Base-by-base conservation (phyloP, 1,140 invertebrate species). In the Tyrophagus putrescentiae region DNA sequence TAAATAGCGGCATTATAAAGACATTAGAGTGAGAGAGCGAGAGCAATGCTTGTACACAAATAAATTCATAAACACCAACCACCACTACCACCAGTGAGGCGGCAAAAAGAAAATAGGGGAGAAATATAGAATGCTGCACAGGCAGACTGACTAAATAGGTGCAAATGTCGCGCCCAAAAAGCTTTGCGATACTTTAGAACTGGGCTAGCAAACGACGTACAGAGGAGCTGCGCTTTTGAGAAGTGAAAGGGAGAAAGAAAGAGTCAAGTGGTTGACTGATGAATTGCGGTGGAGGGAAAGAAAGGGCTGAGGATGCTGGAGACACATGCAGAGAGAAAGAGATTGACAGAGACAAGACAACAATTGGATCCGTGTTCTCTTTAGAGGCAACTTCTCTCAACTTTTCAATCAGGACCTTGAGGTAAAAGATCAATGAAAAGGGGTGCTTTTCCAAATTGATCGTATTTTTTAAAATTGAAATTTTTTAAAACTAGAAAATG, bases 91-190 rank as follows among this genome's bases (percentile, higher is more conserved):
- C 31, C 31, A 18, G 31, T 48, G 7, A 29, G 45, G 7, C 7
- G 7, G 45, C 45, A 25, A 25, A 48, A 7, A 48, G 31, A 21
- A 21, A 48, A 21, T 48, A 21, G 21, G 21, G 21, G 21, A 21
- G 7, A 48, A 7, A 48, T 48, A 7, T 48, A 29, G 45, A 7
- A 7, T 7, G 45, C 31, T 48, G 7, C 45, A 13, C 7, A n/a
- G n/a, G n/a, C n/a, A n/a, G n/a, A n/a, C n/a, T n/a, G n/a, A n/a
- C 45, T 48, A 48, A 48, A 48, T 48, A 48, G 45, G 45, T 48
- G 45, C 45, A 48, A 48, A 48, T 48, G 45, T 48, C 45, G 45
- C 45, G 45, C 45, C 45, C 45, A 48, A 7, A 6, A n/a, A n/a
- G 31, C 45, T 48, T 48, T 13, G 36, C 36, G 36, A 39, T 39